Base-by-base conservation (phyloP, 2,797 vertebrate genomes). In the Gephyroberyx darwinii region DNA sequence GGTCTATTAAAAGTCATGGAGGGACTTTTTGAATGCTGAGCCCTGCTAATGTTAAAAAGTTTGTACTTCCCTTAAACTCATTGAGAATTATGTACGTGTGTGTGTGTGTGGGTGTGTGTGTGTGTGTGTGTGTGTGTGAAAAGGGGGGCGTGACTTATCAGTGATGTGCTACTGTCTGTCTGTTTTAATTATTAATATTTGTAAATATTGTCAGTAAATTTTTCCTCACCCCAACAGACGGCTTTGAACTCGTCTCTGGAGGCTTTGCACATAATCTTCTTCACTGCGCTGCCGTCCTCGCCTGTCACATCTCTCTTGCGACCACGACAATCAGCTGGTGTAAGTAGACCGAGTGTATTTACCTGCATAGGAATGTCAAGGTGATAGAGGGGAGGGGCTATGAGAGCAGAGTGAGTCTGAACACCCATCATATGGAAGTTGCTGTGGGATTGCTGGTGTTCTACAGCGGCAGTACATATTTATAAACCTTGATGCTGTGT, bases 211-310 rank as follows among this genome's bases (percentile, higher is more conserved):
- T 72, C 84, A 66, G 74, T n/a, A 9, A 55, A 68, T 69, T 78
- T 84, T 77, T 61, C 58, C 62, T 69, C 61, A 39, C 41, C 61
- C 26, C 17, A 74, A 81, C 68, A 71, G 77, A 76, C 58, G 63
- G 76, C 80, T 85, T 82, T 86, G 76, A 86, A 87, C 74, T 84
- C 26, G 51, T 77, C 81, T 74, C 61, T 55, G 61, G 45, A 70
- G 62, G 74, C 77, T 80, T 57, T 80, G 68, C 71, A 62, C 69
- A 62, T 77, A 83, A 86, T 84, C 65, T 60, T 41, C 72, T 20
- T 56, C 63, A 19, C 58, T 51, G 54, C 66, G 77, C 73, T 16
- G 65, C 82, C 64, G 78, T 83, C 59, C 61, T 62, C 56, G 35
- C 68, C 76, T 79, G 81, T 79, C 86, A 81, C 75, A 72, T 82